Evolutionary conservation across 1,140 invertebrate species (phyloP).

Genomic region (Zophobas atratus): DNA sequence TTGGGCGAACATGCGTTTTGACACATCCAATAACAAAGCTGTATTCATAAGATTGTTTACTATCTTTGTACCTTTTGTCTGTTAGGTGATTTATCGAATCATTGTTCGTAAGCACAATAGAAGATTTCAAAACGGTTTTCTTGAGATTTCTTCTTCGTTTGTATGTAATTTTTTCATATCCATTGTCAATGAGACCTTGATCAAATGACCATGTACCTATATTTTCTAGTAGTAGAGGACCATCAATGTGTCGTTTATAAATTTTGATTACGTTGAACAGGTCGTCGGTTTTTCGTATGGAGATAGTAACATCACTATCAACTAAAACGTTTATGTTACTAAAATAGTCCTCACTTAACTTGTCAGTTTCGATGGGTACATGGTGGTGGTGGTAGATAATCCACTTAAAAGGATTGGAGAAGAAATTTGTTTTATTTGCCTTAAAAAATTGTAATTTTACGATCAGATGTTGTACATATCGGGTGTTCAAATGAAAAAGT

Average conservation of each 20-base stretch:
- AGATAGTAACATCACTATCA: slow-evolving; percentile 63
- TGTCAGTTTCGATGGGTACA: neutral
- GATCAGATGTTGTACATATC: too few relatives aligned
- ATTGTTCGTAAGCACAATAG: slow-evolving; percentile 73
- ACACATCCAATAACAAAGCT: too few relatives aligned
- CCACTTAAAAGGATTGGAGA: slow-evolving; percentile 43
- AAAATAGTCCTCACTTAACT: slow-evolving; percentile 31
- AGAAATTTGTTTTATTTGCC: slow-evolving; percentile 21
- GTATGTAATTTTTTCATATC: slow-evolving; percentile 49
- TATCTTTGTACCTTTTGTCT: slow-evolving; percentile 70
- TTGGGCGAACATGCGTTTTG: too few relatives aligned
- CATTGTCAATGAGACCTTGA: slow-evolving; percentile 23
- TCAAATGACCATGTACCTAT: slow-evolving; percentile 55
- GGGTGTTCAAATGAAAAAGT: too few relatives aligned
- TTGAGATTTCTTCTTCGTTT: slow-evolving; percentile 67
- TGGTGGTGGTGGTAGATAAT: slow-evolving; percentile 24
- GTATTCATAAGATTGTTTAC: too few relatives aligned
- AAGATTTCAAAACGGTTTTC: slow-evolving; percentile 67
- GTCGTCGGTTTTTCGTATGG: slow-evolving; percentile 28
- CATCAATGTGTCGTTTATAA: slow-evolving; percentile 54
- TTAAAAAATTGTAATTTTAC: slow-evolving; percentile 30
- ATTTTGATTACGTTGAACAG: slow-evolving; percentile 57
- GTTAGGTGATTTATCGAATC: slow-evolving; percentile 74
- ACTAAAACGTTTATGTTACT: slow-evolving; percentile 57
- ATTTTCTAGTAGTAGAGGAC: slow-evolving; percentile 55